Percentiles rank a stretch among this genome's conserved stretches.
Evolutionary conservation across 2,797 vertebrate species (phyloP).

Genomic region (Orestias chungarensis): DNA sequence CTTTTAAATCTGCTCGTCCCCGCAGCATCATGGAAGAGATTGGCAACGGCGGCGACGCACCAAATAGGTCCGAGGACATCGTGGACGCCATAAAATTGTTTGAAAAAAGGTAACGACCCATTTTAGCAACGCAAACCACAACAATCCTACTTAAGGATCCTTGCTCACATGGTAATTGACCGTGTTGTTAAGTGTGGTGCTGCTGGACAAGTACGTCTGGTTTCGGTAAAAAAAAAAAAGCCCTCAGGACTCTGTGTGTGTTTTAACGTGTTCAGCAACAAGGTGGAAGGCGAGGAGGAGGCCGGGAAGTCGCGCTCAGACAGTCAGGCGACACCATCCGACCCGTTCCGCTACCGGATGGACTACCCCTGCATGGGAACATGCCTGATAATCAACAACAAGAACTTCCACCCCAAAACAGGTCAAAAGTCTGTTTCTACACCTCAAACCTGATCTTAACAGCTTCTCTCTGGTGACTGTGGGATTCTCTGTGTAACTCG

Average conservation of each 20-base stretch:
- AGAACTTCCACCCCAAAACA: constrained; percentile 52
- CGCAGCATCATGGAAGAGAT: constrained; percentile 48
- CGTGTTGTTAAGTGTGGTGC: background rate
- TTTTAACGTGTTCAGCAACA: constrained; percentile 6
- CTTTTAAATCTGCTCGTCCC: background rate
- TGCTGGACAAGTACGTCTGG: constrained; percentile 5
- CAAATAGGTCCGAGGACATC: background rate
- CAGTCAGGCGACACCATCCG: background rate
- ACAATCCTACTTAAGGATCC: too few species aligned
- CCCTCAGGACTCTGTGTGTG: background rate
- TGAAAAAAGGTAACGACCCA: constrained; percentile 8
- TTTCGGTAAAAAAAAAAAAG: background rate
- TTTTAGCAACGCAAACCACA: background rate
- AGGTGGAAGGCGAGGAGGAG: background rate
- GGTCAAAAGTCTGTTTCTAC: constrained; percentile 30
- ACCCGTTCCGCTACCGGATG: constrained; percentile 57
- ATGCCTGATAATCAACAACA: constrained; percentile 74
- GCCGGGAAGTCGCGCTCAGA: background rate
- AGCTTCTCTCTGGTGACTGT: background rate
- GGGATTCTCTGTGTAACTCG: too few species aligned
- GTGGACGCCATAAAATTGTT: constrained; percentile 1
- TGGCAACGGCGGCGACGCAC: background rate
- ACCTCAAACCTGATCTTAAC: background rate
- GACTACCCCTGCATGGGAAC: constrained; percentile 59
- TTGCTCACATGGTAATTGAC: too few species aligned